Evolutionary conservation across 1,140 invertebrate species (phyloP).

Genomic region (Nebria ingens): DNA sequence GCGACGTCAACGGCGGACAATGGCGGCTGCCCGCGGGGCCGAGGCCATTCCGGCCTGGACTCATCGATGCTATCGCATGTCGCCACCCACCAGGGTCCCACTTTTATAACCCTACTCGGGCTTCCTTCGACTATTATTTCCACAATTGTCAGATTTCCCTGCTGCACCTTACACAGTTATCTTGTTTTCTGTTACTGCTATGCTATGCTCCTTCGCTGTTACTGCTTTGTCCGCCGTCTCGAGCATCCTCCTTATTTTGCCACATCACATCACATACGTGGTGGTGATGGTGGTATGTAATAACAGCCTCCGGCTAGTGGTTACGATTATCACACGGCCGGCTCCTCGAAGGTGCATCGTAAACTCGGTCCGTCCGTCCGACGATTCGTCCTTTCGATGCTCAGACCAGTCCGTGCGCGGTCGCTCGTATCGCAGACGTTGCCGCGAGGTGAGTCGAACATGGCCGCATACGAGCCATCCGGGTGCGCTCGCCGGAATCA

Average conservation of each 20-base stretch:
- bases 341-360: conserved; percentile 28
- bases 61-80: conserved; percentile 28
- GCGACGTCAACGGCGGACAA: conserved; percentile 15
- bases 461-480: background rate
- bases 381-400: conserved; percentile 7
- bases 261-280: background rate
- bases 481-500: background rate
- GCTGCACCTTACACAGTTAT: conserved; percentile 33
- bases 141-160: conserved; percentile 31
- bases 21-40: conserved; percentile 11
- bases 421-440: background rate
- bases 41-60: conserved; percentile 15
- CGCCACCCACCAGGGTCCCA: conserved; percentile 6
- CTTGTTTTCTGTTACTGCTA: conserved; percentile 22
- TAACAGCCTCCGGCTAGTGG: conserved; percentile 17
- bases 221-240: background rate
- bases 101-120: conserved; percentile 22
- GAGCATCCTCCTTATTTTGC: background rate
- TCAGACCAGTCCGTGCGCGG: background rate
- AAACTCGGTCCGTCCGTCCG: conserved; percentile 23
- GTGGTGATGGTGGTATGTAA: background rate
- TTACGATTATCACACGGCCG: conserved; percentile 31
- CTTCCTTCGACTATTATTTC: conserved; percentile 28
- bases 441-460: conserved; percentile 2
- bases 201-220: background rate